Evolutionary conservation across 1,140 invertebrate species (phyloP), one percentile per base, ranked within the genome.

Genomic region (Drosophila lacteicornis): DNA sequence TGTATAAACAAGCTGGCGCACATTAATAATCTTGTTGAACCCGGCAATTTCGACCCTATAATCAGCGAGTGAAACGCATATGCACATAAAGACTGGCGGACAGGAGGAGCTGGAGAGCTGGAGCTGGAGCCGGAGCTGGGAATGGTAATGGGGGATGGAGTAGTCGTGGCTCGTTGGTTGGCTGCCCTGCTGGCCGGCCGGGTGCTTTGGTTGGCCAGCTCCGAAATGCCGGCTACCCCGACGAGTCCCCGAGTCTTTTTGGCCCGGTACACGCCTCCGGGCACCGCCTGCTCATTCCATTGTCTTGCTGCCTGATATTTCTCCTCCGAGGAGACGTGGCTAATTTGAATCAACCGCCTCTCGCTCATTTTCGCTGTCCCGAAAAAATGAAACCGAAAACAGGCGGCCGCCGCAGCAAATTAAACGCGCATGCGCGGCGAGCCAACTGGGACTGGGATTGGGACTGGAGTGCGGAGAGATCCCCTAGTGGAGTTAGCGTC

Each of bases 1-100:
- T 66, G 73, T 68, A 71, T 73, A 79, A 75, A 65, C 74, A 84
- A 90, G 47, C 70, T 84, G 84, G 84, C 84, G 78, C 84, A 84
- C 84, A 88, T 88, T 88, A 88, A 88, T 88, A 88, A 88, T 88
- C 84, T 88, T 88, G 84, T 88, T 88, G 84, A 88, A 88, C 84
- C 84, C 84, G 69, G 85, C 84, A 88, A 88, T 88, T 88, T 88
- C 80, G 84, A 88, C 80, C 84, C 84, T 90, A 88, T 84, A 88
- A 88, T 88, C 85, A 88, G 79, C 78, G 80, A 88, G 83, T 88
- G 83, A 87, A 87, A 87, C 83, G 83, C 83, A 87, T 87, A 88
- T 87, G 83, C 84, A 87, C 83, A 87, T 87, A 86, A 83, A 86
- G 77, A 50, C 50, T 69, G 83, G 60, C 71, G 59, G 78, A 62